Evolutionary conservation across 30 jellyfish, hydroid and myxozoan species (phyloP).

Genomic region (Chrysaora quinquecirrha): DNA sequence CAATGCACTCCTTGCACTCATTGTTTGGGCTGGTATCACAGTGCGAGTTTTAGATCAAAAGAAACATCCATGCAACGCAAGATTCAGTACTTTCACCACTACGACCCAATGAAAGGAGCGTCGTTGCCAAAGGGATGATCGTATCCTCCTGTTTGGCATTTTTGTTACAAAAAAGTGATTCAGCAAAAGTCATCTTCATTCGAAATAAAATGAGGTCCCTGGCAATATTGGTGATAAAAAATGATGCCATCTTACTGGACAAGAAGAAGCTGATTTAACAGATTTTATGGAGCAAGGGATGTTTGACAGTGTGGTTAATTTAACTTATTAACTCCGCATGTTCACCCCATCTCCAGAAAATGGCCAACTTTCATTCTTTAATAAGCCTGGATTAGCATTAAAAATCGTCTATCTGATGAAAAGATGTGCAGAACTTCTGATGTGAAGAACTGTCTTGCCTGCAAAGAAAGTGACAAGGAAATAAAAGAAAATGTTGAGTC

Average conservation of each 20-base stretch:
- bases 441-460: constrained; percentile 30
- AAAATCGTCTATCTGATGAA: constrained; percentile 35
- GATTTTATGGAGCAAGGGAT: constrained; percentile 30
- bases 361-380: constrained; percentile 20
- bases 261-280: neutral
- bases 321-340: constrained; percentile 22
- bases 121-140: too few relatives aligned
- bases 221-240: neutral
- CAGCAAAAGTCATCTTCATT: too few relatives aligned
- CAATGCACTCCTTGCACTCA: too few relatives aligned
- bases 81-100: too few relatives aligned
- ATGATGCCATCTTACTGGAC: neutral
- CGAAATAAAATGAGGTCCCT: neutral
- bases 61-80: too few relatives aligned
- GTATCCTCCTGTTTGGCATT: too few relatives aligned
- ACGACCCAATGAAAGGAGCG: too few relatives aligned
- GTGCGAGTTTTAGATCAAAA: too few relatives aligned
- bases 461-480: neutral
- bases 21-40: too few relatives aligned
- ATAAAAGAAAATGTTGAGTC: neutral
- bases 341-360: neutral
- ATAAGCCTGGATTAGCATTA: constrained; percentile 30
- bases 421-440: constrained; percentile 27
- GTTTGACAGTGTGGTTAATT: constrained; percentile 25
- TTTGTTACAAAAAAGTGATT: too few relatives aligned